Base-by-base conservation (phyloP, 2,888 invertebrate genomes). In the Agrenia bidenticulata region DNA sequence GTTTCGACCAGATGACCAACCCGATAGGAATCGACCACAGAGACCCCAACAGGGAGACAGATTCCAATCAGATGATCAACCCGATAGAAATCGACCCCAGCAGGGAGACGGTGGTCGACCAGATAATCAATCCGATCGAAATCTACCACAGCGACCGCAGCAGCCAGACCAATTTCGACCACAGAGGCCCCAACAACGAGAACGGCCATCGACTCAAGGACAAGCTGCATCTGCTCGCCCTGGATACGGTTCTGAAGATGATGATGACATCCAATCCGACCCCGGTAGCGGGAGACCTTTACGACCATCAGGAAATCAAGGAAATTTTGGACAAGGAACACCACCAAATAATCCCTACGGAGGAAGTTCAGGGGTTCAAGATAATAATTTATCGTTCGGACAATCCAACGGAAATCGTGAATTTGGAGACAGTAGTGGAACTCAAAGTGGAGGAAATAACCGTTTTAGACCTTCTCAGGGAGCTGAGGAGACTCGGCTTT, bases 271-370 rank as follows among this genome's bases (percentile, higher is more conserved):
- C 19, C 15, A 11, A 32, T 39, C 41, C 1, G 26, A 54, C 23
- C 41, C 24, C 24, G 37, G 24, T 5, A 37, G 37, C 15, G 50
- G 27, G 23, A 19, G 61, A 24, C 32, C 45, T 9, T 13, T 19
- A 23, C 51, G 37, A 32, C 42, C 56, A 61, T 32, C 61, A 11
- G 17, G 61, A 26, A 57, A 66, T n/a, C 55, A 54, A 37, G 17
- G 32, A 32, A 53, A 23, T 17, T 59, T 55, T 19, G 53, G 42
- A 26, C 59, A 64, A 53, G 58, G 57, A 57, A 53, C 17, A 19
- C 58, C 53, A 27, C 32, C 55, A 21, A 55, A 19, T 13, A 24
- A 21, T 51, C 19, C 51, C 24, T 21, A 55, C 32, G 45, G 45
- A 19, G 45, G 45, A 11, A n/a, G 45, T 5, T 45, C 45, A 17